phyloP scores from a whole-genome alignment of 2,888 invertebrate species.

The Oscheius sp. region DNA sequence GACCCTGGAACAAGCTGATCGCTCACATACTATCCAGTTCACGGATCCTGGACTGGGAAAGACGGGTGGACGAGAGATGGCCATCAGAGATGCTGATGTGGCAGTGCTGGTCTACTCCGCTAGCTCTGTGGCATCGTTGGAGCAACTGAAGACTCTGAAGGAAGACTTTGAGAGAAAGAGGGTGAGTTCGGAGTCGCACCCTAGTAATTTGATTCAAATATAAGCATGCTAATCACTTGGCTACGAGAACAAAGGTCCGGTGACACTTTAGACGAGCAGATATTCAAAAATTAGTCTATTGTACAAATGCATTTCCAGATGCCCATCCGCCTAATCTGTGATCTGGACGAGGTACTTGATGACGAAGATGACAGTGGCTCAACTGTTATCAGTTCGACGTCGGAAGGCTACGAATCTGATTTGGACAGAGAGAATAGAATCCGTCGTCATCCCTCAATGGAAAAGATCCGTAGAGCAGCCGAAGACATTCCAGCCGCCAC shows the following conservation, averaged over 20 bases:
- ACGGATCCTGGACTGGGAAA: conserved; percentile 56
- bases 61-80: conserved; percentile 60
- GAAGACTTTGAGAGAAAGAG: conserved; percentile 39
- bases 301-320: conserved; percentile 39
- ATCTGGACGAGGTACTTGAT: conserved; percentile 44
- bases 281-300: conserved; percentile 1
- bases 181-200: conserved; percentile 38
- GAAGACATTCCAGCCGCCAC: conserved; percentile 42
- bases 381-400: conserved; percentile 30
- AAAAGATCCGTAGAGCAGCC: conserved; percentile 47
- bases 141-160: conserved; percentile 29
- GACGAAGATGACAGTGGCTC: conserved; percentile 44
- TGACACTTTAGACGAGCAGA: background rate
- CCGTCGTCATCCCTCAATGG: conserved; percentile 55
- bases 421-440: conserved; percentile 44
- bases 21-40: conserved; percentile 45
- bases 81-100: conserved; percentile 48
- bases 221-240: too few relatives aligned
- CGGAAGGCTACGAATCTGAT: conserved; percentile 52
- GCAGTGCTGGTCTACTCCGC: conserved; percentile 53
- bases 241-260: too few relatives aligned
- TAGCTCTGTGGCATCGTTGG: conserved; percentile 40
- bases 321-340: conserved; percentile 51
- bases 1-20: conserved; percentile 42
- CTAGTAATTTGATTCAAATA: too few relatives aligned